A percentile compares a stretch with the other conserved stretches of the same genome.
These are phyloP conservation scores for Nesogale talazaci DNA, from an alignment of 2,113 vertebrate genomes.

Conservation along the genomic window DNA sequence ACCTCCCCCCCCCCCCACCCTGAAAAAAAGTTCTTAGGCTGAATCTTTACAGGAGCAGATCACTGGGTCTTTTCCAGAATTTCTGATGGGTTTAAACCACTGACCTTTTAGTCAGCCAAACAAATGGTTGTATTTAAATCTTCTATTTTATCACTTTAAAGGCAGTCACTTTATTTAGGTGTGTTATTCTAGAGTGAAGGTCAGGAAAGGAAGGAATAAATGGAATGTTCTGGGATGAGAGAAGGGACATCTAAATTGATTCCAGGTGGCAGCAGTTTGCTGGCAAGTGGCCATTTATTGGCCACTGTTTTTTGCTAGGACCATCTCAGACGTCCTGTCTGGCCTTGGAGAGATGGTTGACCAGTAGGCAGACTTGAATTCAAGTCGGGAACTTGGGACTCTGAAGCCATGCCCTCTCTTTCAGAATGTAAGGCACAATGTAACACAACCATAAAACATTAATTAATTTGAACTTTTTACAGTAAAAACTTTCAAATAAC, in stretches of 20 bases:
- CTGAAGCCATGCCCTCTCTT: neutral
- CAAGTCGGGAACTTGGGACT: neutral
- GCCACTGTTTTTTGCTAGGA: no score
- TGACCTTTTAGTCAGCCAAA: no score
- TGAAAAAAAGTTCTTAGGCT: neutral
- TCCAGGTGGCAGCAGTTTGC: no score
- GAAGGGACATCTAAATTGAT: no score
- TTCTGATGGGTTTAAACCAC: neutral
- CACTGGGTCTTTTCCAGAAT: neutral
- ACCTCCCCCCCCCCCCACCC: no score
- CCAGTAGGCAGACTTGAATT: neutral
- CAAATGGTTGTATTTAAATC: neutral
- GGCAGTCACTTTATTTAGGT: no score
- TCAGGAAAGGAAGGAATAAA: neutral
- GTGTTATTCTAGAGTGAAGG: neutral
- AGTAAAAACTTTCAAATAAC: accelerated
- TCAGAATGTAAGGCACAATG: neutral
- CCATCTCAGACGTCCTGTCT: neutral
- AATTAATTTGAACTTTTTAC: neutral
- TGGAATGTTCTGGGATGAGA: neutral
- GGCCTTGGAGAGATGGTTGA: neutral
- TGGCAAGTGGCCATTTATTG: no score
- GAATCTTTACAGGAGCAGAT: neutral
- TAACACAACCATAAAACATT: no score
- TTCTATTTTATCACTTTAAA: neutral